Percentiles rank a stretch among this genome's conserved stretches.
Conservation (phyloP, 2,888 invertebrate species). For the Erebia aethiops region DNA sequence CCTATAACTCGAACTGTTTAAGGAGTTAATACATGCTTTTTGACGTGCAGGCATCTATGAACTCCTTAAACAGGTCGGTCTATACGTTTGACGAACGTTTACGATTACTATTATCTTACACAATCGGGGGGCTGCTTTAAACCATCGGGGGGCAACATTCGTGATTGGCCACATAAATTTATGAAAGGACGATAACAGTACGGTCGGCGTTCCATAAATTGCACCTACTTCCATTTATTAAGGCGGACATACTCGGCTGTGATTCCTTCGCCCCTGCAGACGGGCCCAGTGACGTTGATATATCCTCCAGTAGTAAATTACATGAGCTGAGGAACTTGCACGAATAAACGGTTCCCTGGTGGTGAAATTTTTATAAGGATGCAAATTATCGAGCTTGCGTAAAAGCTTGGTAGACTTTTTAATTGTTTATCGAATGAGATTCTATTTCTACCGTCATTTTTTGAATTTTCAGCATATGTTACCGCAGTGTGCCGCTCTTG, state of each 20-base stretch:
- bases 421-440: too few relatives aligned
- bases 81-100: too few relatives aligned
- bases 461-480: too few relatives aligned
- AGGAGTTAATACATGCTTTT: too few relatives aligned
- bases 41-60: too few relatives aligned
- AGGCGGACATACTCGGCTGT: slow-evolving; percentile 47
- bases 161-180: slow-evolving; percentile 34
- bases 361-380: background rate
- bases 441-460: too few relatives aligned
- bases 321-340: slow-evolving; percentile 21
- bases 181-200: slow-evolving; percentile 36
- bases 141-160: slow-evolving; percentile 1
- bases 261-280: slow-evolving; percentile 42
- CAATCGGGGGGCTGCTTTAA: too few relatives aligned
- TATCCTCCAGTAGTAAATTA: slow-evolving; percentile 51
- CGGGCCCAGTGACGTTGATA: slow-evolving; percentile 45
- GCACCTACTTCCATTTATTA: slow-evolving; percentile 58
- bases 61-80: too few relatives aligned
- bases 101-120: too few relatives aligned
- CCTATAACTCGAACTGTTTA: too few relatives aligned
- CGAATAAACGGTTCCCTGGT: background rate
- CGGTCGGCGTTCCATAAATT: slow-evolving; percentile 52
- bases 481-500: too few relatives aligned
- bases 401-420: background rate
- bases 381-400: background rate